phyloP scores from a whole-genome alignment of 2,113 vertebrate genomes.

The Trematomus loennbergii region DNA sequence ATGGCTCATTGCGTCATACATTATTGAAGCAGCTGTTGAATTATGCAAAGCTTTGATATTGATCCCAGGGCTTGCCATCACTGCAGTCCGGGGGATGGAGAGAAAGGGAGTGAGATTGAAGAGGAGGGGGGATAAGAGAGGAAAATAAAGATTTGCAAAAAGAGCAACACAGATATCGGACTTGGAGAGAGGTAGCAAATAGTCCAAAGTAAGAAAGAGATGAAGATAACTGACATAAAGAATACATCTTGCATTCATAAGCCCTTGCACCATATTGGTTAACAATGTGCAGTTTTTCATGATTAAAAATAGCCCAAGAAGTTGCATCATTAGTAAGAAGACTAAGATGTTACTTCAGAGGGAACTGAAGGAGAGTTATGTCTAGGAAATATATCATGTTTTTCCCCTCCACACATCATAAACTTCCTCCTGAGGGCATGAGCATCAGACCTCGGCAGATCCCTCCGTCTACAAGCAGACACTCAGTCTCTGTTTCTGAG shows the following conservation, averaged over 20 bases:
- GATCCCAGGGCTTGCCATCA: slow-evolving; percentile 59
- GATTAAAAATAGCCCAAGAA: slow-evolving; percentile 11
- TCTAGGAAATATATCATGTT: neutral
- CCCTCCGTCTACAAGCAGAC: neutral
- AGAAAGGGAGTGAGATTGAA: slow-evolving; percentile 22
- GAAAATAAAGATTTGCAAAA: neutral
- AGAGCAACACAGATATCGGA: neutral
- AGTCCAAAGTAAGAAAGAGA: slow-evolving; percentile 5
- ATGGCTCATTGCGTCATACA: slow-evolving; percentile 60
- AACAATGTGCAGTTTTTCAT: neutral
- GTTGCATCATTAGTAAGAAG: neutral
- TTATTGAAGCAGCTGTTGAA: slow-evolving; percentile 70
- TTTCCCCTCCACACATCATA: neutral
- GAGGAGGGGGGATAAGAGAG: neutral
- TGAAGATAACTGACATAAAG: neutral
- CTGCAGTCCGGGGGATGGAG: slow-evolving; percentile 50
- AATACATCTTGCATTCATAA: slow-evolving; percentile 13
- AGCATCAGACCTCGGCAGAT: neutral
- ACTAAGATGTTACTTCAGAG: neutral
- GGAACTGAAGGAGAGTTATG: neutral
- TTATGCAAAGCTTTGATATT: slow-evolving; percentile 74
- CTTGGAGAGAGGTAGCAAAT: neutral
- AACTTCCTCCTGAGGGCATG: neutral
- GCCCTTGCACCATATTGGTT: neutral
- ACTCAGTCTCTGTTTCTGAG: neutral